Evolutionary conservation across 1,140 invertebrate genomes (phyloP), one percentile per base, ranked within the genome.

Genomic region (Aricia agestis): DNA sequence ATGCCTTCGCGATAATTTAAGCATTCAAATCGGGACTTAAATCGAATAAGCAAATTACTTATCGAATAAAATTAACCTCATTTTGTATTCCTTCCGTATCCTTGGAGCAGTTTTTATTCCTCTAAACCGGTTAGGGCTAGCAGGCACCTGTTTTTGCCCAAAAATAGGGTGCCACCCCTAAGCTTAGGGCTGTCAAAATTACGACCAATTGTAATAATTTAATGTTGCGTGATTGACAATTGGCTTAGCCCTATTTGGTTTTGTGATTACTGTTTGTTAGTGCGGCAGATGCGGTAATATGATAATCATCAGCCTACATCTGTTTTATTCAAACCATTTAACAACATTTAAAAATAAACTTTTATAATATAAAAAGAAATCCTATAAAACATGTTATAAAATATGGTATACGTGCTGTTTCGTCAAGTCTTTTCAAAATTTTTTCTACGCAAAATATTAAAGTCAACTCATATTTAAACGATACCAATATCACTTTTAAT

Each of bases 11-110:
- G 45, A 52, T 52, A 52, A 52, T 52, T 52, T 52, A 52, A 52
- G 45, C 45, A 52, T 52, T 52, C 45, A 52, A 52, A 52, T 52
- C 13, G 45, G 2, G 45, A 15, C 6, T 52, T 52, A 52, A 52
- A 52, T 52, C 45, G 45, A 52, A 52, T 52, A 52, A 52, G 45
- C 45, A 52, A 52, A 52, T 52, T 52, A 52, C 45, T 52, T 52
- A 52, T 52, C 45, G 45, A 52, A 52, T 15, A 52, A 52, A 52
- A 52, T 52, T 15, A 13, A 52, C 11, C 45, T 52, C 45, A 52
- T 52, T 52, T 3, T 15, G 45, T 52, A 52, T 52, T 52, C 45
- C 45, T 52, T 52, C 45, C 45, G 45, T 52, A 52, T 11, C 10
- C 45, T 52, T 36, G 36, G 45, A 52, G 45, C 45, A 52, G 45